Evolutionary conservation across 2,888 invertebrate genomes (phyloP), one percentile per base, ranked within the genome.

Genomic region (Matsumyia berberina): DNA sequence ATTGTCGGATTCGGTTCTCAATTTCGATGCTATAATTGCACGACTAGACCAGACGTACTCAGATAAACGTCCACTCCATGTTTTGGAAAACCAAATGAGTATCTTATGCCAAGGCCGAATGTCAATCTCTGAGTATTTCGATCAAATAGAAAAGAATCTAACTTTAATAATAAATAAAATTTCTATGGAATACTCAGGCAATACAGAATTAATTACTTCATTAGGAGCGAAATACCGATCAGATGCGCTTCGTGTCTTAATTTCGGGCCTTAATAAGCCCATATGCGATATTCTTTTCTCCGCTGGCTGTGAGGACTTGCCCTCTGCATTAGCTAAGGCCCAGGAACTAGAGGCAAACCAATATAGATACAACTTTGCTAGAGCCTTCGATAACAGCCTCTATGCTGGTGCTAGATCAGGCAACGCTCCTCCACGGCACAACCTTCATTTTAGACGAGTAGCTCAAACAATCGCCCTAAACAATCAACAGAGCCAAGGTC

Each of bases 161-260:
- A 57, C 35, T 2, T 35, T 57, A 19, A 69, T 46, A n/a, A 24
- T 57, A 5, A 69, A 24, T 9, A 69, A 69, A 57, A 69, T 69
- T 0, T 6, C 69, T 8, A 69, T 57, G 53, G 17, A 55, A 11
- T 69, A n/a, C n/a, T n/a, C n/a, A n/a, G n/a, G n/a, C n/a, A n/a
- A n/a, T n/a, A n/a, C n/a, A n/a, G n/a, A n/a, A 33, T n/a, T 66
- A n/a, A 46, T 46, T 17, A 62, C 17, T 46, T 46, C 62, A 0
- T 11, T 66, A 51, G 37, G 9, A 51, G 6, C n/a, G 9, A 66
- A 39, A 31, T 67, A 55, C 31, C 12, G 19, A 58, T 11, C 35
- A 35, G 35, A 57, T 19, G 57, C 57, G 5, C 11, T 66, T 3
- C 29, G 49, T 9, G 17, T 53, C 24, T 66, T 51, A 7, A 53